Percentiles rank a stretch among this genome's conserved stretches.
phyloP scores from a whole-genome alignment of 2,797 vertebrate genomes.

The Falco cherrug region DNA sequence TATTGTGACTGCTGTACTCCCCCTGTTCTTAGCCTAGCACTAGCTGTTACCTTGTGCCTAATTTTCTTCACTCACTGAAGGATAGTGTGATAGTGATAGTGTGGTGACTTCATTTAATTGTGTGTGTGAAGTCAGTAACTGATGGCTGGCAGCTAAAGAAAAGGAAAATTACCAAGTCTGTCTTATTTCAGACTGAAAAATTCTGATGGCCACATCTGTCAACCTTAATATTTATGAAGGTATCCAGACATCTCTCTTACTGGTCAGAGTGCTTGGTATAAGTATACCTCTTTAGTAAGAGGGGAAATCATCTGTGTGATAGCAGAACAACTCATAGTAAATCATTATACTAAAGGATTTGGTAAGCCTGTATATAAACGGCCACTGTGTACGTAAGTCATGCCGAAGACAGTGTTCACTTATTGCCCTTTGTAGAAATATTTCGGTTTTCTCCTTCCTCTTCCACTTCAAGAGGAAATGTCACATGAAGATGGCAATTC shows the following conservation, averaged over 20 bases:
- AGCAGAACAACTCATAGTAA: not conserved
- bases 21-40: not conserved
- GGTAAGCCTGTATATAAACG: not conserved
- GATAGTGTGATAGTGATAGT: not conserved
- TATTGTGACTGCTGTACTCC: not conserved
- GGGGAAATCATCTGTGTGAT: not conserved
- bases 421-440: not conserved
- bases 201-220: not conserved
- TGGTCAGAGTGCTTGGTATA: not conserved
- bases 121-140: not conserved
- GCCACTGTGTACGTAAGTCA: not conserved
- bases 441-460: not conserved
- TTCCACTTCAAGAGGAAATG: not conserved
- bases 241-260: not conserved
- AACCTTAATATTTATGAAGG: not conserved
- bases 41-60: not conserved
- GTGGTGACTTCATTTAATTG: not conserved
- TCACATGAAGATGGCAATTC: not conserved
- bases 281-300: not conserved
- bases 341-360: not conserved
- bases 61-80: not conserved
- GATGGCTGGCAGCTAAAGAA: not conserved
- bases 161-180: not conserved
- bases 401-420: not conserved
- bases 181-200: not conserved